Evolutionary conservation across 1,140 invertebrate genomes (phyloP).

Genomic region (Pentalonia nigronervosa): DNA sequence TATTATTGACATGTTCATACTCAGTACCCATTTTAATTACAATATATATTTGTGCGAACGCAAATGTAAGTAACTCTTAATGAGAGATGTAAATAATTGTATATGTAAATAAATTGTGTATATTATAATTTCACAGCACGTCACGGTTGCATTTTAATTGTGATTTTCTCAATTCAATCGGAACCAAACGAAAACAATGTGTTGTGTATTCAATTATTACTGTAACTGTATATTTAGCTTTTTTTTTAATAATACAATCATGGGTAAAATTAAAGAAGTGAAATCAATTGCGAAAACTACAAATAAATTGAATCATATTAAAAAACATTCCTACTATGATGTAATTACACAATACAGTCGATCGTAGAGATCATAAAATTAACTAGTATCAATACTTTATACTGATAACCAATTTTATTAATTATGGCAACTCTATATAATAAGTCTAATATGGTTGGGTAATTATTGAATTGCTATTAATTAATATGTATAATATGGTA

Average conservation of each 20-base stretch:
- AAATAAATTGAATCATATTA: slow-evolving; percentile 9
- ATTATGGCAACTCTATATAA: not conserved
- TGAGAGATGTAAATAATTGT: too few species aligned
- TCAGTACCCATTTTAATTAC: not conserved
- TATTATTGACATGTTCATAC: not conserved
- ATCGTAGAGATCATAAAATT: not conserved
- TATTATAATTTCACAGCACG: not conserved
- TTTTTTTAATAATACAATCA: not conserved
- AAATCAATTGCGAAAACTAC: not conserved
- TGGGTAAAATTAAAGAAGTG: not conserved
- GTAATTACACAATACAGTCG: not conserved
- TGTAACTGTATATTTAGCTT: not conserved
- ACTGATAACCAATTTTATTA: not conserved
- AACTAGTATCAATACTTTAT: too few species aligned
- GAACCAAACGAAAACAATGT: not conserved
- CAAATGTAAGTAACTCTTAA: not conserved
- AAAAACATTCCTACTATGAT: not conserved
- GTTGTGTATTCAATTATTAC: not conserved
- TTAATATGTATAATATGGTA: not conserved
- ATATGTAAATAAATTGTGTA: not conserved
- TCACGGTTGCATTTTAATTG: not conserved
- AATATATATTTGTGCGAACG: not conserved
- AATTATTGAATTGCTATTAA: not conserved
- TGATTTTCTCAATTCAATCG: slow-evolving; percentile 11
- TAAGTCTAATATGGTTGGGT: not conserved